Conservation (phyloP, 2,888 invertebrate species). For the Eupithecia centaureata region DNA sequence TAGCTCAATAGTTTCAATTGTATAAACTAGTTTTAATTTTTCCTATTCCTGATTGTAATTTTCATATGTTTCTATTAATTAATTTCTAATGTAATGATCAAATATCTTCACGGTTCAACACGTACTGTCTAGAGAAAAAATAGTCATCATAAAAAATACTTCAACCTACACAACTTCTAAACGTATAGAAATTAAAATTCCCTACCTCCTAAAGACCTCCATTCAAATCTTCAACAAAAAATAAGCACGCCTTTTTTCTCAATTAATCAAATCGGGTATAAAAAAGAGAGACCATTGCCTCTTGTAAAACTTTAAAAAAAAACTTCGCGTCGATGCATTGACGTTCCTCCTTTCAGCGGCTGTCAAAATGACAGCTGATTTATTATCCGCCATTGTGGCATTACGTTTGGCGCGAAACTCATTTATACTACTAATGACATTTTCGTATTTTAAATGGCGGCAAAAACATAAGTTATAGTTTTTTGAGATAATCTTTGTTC, state of each 20-base stretch:
- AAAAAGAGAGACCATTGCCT: conserved; percentile 50
- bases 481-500: conserved; percentile 55
- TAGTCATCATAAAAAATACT: conserved; percentile 40
- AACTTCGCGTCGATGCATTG: conserved; percentile 81
- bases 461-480: conserved; percentile 57
- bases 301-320: conserved; percentile 68
- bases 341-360: conserved; percentile 77
- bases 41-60: neutral
- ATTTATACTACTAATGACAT: conserved; percentile 80
- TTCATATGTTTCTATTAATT: neutral
- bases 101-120: neutral
- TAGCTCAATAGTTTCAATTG: too few species aligned
- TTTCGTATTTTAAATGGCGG: conserved; percentile 72
- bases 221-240: conserved; percentile 55
- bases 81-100: too few species aligned
- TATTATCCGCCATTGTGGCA: conserved; percentile 79
- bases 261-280: conserved; percentile 69
- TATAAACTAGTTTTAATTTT: neutral
- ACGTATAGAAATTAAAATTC: conserved; percentile 23
- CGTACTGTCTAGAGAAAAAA: neutral
- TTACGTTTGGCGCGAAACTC: conserved; percentile 77
- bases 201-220: conserved; percentile 56
- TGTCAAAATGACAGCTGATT: conserved; percentile 81
- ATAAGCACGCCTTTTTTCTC: conserved; percentile 62
- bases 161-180: conserved; percentile 49